Conservation (phyloP, 2,888 invertebrate species). For the Patella ulyssiponensis region DNA sequence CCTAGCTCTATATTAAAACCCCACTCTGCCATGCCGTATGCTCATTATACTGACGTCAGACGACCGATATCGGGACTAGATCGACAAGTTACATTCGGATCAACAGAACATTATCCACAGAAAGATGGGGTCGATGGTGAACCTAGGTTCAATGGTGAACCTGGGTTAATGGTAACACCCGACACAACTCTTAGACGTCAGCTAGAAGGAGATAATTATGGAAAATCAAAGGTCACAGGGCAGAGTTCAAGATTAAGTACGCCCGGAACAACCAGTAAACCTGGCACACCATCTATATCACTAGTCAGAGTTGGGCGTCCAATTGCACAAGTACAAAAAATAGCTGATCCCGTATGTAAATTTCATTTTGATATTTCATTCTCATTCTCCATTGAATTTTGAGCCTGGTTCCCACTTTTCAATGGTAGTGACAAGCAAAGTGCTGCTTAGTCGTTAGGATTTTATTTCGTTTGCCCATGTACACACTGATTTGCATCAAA, state of each 20-base stretch:
- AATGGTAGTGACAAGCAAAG: too few species aligned
- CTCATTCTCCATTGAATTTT: too few species aligned
- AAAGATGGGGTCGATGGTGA: neutral
- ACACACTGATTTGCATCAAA: too few species aligned
- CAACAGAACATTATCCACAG: neutral
- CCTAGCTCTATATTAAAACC: neutral
- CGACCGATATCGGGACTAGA: neutral
- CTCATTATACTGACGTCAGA: neutral
- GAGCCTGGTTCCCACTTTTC: too few species aligned
- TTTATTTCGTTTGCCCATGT: too few species aligned
- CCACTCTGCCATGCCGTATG: neutral
- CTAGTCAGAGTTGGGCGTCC: conserved; percentile 57
- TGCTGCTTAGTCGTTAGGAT: neutral
- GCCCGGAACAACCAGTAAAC: too few species aligned
- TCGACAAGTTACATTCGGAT: conserved; percentile 4
- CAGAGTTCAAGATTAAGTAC: neutral
- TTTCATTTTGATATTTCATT: too few species aligned
- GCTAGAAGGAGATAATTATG: neutral
- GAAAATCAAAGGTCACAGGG: neutral
- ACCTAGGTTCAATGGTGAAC: neutral
- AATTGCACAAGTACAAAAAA: conserved; percentile 58
- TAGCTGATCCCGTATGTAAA: conserved; percentile 62
- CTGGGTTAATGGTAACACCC: neutral
- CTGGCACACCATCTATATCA: neutral
- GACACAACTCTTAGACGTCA: neutral